Base-by-base conservation (phyloP, 2,797 vertebrate species). In the Microcaecilia unicolor region DNA sequence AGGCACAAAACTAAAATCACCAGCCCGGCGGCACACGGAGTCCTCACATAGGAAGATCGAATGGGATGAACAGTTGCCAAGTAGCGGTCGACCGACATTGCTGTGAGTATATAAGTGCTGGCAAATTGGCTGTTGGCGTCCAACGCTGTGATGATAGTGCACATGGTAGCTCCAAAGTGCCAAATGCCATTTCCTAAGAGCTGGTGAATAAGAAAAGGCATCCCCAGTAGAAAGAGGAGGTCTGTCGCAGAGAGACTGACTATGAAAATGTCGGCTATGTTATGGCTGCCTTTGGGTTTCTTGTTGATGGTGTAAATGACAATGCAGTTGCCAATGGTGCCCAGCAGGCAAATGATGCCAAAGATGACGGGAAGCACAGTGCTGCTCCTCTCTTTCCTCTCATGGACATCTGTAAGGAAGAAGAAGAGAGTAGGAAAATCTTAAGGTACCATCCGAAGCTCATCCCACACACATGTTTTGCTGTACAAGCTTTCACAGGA, bases 181-280 rank as follows among this genome's bases (percentile, higher is more conserved):
- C 50, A 53, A 6, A 48, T 34, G 4, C 50, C 44, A 10, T 53
- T 46, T 15, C 50, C 50, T 18, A 53, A 17, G 22, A 53, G 40
- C 29, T 53, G 50, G 25, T 53, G 50, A 15, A 46, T 53, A 6
- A 53, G 20, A 10, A 53, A 53, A 7, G 50, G 50, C 50, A 53
- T 53, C 4, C 50, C 43, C 13, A 53, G 44, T 6, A 48, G 28
- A 18, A 53, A 53, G 22, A 53, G 44, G 6, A 53, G 44, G 11
- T 53, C 50, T 3, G 50, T 48, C 11, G 53, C 34, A 2, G 50
- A 46, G 5, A 53, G 38, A 34, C 44, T 53, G 4, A 53, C 29
- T 4, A 53, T 53, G 31, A 53, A 53, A 30, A 53, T 46, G 19
- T 53, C 50, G 3, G 50, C 38, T 4, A 46, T 48, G 28, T 46